Evolutionary conservation across 2,113 vertebrate genomes (phyloP), one percentile per base, ranked within the genome.

Genomic region (Odontesthes bonariensis): DNA sequence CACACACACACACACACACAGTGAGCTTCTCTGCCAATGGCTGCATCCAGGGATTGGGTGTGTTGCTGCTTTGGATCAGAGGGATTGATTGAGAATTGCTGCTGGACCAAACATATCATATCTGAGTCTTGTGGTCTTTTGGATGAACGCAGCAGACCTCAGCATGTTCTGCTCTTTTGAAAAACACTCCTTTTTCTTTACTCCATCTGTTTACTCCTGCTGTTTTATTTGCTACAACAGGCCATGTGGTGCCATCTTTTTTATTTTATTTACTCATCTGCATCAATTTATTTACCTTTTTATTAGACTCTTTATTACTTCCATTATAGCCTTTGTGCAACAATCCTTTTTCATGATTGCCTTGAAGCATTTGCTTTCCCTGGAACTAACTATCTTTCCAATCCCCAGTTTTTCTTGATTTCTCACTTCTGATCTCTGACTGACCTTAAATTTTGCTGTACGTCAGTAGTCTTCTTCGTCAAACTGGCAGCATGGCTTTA

Each of bases 121-220:
- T 85, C 59, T 47, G 44, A 81, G 62, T 56, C 57, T 77, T 84
- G 53, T 82, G 74, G 74, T 83, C 59, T 64, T 72, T 81, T 85
- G 83, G 85, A 80, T 79, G 73, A 82, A 75, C 8, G 10, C 66
- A 59, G 69, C 68, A 40, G 19, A 68, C 56, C 71, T 75, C 73
- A 56, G 46, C 61, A 72, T 73, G 75, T 83, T 84, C 73, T 67
- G 62, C 47, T 75, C 56, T 46, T 53, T 27, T 31, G 22, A 73
- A 71, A 73, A 86, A 74, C 31, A 22, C 8, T 72, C 57, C 32
- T 42, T 56, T 51, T 69, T 19, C 40, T 62, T 74, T 57, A 20
- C 66, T 80, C 86, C 82, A 83, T 87, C 83, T 88, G 85, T 83
- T 86, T 64, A 33, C 23, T 73, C 65, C 77, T 70, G 75, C 72